A percentile compares a stretch with the other conserved stretches of the same genome.
Evolutionary conservation across 1,140 invertebrate genomes (phyloP).

Genomic region (Yoshiicerus persimilis): DNA sequence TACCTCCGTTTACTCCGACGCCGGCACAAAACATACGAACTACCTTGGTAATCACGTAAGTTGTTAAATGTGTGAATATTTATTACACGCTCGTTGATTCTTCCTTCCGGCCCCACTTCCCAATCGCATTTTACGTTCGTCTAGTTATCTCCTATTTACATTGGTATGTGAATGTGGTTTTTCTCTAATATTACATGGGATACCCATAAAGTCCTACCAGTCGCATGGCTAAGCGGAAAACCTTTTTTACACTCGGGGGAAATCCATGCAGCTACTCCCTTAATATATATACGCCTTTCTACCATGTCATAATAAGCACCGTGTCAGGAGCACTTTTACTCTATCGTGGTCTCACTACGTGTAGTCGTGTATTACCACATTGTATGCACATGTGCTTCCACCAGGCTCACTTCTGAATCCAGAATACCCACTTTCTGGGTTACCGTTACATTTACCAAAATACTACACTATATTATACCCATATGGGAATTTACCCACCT

Average conservation of each 20-base stretch:
- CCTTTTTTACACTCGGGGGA: neutral
- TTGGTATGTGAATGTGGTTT: neutral
- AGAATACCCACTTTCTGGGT: neutral
- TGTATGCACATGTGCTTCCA: neutral
- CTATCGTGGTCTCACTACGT: too few relatives aligned
- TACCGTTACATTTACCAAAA: neutral
- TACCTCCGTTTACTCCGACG: neutral
- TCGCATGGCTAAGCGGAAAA: neutral
- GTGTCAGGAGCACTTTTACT: too few relatives aligned
- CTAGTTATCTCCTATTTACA: neutral
- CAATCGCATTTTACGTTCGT: neutral
- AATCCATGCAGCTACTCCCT: neutral
- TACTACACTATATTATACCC: too few relatives aligned
- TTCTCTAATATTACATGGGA: neutral
- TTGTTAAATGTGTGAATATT: neutral
- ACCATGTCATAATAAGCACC: neutral
- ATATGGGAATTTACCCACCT: neutral
- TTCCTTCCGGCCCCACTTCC: neutral
- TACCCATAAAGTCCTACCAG: neutral
- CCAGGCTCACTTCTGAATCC: neutral
- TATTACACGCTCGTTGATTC: neutral
- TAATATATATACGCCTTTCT: neutral
- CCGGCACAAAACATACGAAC: neutral
- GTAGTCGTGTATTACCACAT: neutral
- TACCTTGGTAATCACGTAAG: neutral